phyloP scores from a whole-genome alignment of 2,113 vertebrate species.

The Malurus alboscapulatus region DNA sequence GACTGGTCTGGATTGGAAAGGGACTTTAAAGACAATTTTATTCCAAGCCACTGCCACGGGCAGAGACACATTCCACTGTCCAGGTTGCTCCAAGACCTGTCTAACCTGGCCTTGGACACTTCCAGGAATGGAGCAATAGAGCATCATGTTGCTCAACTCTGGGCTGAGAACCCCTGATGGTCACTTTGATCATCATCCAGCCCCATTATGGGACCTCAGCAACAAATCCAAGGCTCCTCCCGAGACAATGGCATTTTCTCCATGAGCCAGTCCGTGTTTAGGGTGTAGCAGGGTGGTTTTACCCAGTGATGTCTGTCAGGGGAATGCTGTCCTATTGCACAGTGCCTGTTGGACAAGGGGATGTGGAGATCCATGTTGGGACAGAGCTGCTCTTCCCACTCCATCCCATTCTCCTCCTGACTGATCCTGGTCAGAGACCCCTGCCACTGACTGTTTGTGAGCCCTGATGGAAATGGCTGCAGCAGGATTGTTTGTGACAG shows the following conservation, averaged over 20 bases:
- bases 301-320: no score
- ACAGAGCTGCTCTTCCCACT: not conserved
- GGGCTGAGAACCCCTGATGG: not conserved
- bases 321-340: not conserved
- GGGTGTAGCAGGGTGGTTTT: not conserved
- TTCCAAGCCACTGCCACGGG: not conserved
- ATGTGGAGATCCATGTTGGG: not conserved
- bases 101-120: not conserved
- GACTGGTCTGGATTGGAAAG: not conserved
- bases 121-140: not conserved
- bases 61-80: not conserved
- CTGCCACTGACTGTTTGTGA: not conserved
- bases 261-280: rapidly evolving
- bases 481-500: not conserved
- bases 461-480: not conserved
- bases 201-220: rapidly evolving
- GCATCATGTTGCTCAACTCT: not conserved
- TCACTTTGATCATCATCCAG: not conserved
- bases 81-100: not conserved
- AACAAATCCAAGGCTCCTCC: not conserved
- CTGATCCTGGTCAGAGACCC: not conserved
- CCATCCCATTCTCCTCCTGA: not conserved
- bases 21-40: not conserved
- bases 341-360: not conserved
- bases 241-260: not conserved